Conservation (phyloP, 2,797 vertebrate species). For the Sebastes reedi region DNA sequence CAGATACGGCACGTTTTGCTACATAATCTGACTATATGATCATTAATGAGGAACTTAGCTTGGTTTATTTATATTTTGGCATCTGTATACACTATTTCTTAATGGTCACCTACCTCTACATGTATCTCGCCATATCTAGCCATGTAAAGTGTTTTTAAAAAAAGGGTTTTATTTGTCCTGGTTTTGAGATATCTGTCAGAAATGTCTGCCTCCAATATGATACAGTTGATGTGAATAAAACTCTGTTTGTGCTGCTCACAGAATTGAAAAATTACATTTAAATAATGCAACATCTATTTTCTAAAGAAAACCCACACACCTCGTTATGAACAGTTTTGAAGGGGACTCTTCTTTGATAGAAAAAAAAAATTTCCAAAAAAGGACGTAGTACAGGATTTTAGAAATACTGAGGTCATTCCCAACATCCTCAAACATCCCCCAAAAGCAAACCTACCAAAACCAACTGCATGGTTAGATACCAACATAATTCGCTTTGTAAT, state of each 20-base stretch:
- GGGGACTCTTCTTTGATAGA: no score
- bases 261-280: no score
- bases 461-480: neutral
- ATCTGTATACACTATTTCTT: fast-evolving
- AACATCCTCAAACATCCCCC: neutral
- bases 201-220: neutral
- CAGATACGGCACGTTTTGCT: no score
- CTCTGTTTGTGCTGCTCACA: no score
- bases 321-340: neutral
- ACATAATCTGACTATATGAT: no score
- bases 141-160: no score
- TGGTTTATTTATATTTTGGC: no score
- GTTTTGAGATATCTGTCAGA: neutral
- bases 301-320: neutral
- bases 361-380: neutral
- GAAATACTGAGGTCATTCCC: neutral
- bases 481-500: neutral
- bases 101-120: neutral
- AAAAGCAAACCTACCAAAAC: neutral
- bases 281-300: no score
- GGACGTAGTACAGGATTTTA: neutral
- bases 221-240: neutral
- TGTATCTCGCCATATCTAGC: no score
- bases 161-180: neutral
- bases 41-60: no score